Conservation (phyloP, 2,888 invertebrate species). For the Ctenicera cuprea region DNA sequence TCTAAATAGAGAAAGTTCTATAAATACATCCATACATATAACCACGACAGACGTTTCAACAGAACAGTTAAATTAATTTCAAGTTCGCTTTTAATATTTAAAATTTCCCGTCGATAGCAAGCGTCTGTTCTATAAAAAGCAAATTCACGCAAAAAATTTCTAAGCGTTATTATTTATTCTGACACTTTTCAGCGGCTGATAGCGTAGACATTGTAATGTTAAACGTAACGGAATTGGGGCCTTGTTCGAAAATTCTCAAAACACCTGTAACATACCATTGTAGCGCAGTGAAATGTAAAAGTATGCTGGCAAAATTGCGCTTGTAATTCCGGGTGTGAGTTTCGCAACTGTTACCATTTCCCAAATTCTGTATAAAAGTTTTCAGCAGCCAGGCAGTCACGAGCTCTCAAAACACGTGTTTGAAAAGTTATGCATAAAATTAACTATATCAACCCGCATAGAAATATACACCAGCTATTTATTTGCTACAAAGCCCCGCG, state of each 20-base stretch:
- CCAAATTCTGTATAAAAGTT: constrained; percentile 28
- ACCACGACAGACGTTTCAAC: too few relatives aligned
- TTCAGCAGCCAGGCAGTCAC: neutral
- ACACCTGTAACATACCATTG: constrained; percentile 31
- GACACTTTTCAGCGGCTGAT: neutral
- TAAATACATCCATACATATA: too few relatives aligned
- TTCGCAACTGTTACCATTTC: constrained; percentile 38
- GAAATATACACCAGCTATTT: constrained; percentile 25
- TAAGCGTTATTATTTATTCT: constrained; percentile 14
- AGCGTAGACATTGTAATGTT: constrained; percentile 7
- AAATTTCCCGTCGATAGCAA: too few relatives aligned
- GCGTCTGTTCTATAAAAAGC: neutral
- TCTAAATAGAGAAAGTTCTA: too few relatives aligned
- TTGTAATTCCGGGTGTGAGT: constrained; percentile 32
- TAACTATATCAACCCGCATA: constrained; percentile 20
- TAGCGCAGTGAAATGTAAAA: constrained; percentile 8
- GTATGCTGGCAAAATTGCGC: constrained; percentile 26
- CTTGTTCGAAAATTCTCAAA: constrained; percentile 23
- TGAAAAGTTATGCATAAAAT: constrained; percentile 40
- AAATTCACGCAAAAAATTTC: neutral
- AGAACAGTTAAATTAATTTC: too few relatives aligned
- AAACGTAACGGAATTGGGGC: constrained; percentile 18
- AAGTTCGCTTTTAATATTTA: neutral
- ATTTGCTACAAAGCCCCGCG: constrained; percentile 3
- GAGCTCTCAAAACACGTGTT: constrained; percentile 20